Percentiles rank a stretch among this genome's conserved stretches.
Conservation (phyloP, 2,797 vertebrate species). For the Nasua narica region DNA sequence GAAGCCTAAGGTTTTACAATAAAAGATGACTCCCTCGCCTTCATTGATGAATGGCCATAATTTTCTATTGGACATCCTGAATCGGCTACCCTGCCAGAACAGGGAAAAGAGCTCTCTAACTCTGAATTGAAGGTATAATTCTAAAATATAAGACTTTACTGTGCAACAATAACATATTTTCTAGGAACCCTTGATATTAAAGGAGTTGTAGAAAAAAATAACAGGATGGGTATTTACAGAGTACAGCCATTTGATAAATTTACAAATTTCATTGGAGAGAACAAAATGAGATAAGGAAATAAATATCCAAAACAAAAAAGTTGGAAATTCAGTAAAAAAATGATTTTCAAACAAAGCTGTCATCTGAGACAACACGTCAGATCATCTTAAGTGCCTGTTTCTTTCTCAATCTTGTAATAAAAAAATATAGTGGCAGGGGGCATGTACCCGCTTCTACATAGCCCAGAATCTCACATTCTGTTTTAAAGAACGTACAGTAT, state of each 20-base stretch:
- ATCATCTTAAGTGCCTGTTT: not conserved
- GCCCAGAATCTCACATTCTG: not conserved
- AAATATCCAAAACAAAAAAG: not conserved
- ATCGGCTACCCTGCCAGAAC: slow-evolving; percentile 71
- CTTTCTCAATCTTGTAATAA: not conserved
- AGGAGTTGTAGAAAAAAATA: not conserved
- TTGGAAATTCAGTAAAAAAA: not conserved
- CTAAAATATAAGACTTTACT: slow-evolving; percentile 34
- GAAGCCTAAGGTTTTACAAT: slow-evolving; percentile 74
- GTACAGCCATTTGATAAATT: not conserved
- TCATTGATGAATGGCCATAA: slow-evolving; percentile 80
- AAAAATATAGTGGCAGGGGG: not conserved
- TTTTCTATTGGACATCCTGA: slow-evolving; percentile 76
- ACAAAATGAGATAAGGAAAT: slow-evolving; percentile 1
- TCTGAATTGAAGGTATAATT: slow-evolving; percentile 76
- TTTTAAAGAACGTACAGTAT: not conserved
- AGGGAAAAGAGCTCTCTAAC: slow-evolving; percentile 61
- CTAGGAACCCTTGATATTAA: slow-evolving; percentile 24
- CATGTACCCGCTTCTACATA: not conserved
- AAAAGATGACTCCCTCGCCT: slow-evolving; percentile 72
- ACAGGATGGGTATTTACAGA: slow-evolving; percentile 29
- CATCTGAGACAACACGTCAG: not conserved
- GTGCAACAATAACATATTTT: not conserved
- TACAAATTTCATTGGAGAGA: slow-evolving; percentile 14
- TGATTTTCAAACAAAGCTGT: not conserved